These are phyloP conservation scores for Amphiprion percula DNA, from an alignment of 2,113 vertebrate species.

Conservation along the genomic window DNA sequence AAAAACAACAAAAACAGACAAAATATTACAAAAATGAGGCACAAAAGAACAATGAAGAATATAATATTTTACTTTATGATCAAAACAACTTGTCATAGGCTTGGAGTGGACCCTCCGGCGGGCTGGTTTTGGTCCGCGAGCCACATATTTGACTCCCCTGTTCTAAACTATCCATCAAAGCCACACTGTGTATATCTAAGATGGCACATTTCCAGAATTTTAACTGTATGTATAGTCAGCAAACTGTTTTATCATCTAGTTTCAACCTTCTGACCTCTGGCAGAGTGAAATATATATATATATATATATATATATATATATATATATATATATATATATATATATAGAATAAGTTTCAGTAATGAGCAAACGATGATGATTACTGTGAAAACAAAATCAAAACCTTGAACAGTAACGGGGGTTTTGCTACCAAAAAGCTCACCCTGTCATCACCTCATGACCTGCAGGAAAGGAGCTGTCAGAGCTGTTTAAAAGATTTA, in stretches of 20 bases:
- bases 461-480: constrained; percentile 54
- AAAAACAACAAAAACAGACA: too few relatives aligned
- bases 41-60: too few relatives aligned
- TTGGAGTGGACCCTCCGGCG: too few relatives aligned
- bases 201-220: not conserved
- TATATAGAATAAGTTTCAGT: too few relatives aligned
- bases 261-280: not conserved
- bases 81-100: too few relatives aligned
- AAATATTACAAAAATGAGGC: too few relatives aligned
- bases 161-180: not conserved
- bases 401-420: constrained; percentile 27
- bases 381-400: not conserved
- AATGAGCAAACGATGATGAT: constrained; percentile 8
- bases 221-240: not conserved
- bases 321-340: too few relatives aligned
- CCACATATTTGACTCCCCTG: too few relatives aligned
- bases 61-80: too few relatives aligned
- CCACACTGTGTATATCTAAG: not conserved
- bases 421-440: not conserved
- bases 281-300: not conserved
- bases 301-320: too few relatives aligned
- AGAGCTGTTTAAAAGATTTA: constrained; percentile 57
- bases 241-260: not conserved
- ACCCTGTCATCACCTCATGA: constrained; percentile 22
- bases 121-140: too few relatives aligned